Evolutionary conservation across 2,888 invertebrate species (phyloP).

Genomic region (Neocrepidodera transversa): DNA sequence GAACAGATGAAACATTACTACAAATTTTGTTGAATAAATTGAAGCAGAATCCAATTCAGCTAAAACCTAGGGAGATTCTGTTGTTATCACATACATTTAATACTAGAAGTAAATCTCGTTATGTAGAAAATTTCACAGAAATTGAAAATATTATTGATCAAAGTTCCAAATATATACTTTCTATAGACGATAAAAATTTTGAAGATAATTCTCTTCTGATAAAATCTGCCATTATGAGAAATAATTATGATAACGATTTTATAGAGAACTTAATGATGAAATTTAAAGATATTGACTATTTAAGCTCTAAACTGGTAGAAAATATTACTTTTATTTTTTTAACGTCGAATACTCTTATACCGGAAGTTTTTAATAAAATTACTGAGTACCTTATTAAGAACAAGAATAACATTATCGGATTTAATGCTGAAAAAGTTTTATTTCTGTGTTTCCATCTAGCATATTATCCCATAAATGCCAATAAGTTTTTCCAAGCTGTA

Average conservation of each 20-base stretch:
- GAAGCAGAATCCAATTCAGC: constrained; percentile 28
- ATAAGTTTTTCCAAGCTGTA: constrained; percentile 57
- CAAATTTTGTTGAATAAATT: constrained; percentile 49
- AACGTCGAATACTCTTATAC: constrained; percentile 58
- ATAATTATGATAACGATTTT: constrained; percentile 51
- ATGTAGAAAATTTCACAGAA: constrained; percentile 26
- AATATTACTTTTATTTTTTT: constrained; percentile 60
- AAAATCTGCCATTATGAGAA: constrained; percentile 51
- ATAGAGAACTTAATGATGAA: constrained; percentile 56
- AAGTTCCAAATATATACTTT: constrained; percentile 30
- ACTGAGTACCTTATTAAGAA: constrained; percentile 60
- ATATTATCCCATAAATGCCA: constrained; percentile 59
- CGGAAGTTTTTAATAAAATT: constrained; percentile 61
- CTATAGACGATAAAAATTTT: constrained; percentile 15
- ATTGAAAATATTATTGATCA: constrained; percentile 36
- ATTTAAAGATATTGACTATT: constrained; percentile 51
- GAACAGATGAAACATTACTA: constrained; percentile 33
- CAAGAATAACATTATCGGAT: constrained; percentile 60
- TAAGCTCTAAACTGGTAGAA: constrained; percentile 62
- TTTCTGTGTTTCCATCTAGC: constrained; percentile 63
- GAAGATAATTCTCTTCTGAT: constrained; percentile 36
- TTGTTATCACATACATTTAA: constrained; percentile 31
- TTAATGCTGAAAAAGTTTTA: constrained; percentile 63
- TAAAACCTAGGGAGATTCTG: constrained; percentile 28
- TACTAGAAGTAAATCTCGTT: constrained; percentile 14